Evolutionary conservation across 1,140 invertebrate genomes (phyloP).

Genomic region (Drosophila ficusphila): DNA sequence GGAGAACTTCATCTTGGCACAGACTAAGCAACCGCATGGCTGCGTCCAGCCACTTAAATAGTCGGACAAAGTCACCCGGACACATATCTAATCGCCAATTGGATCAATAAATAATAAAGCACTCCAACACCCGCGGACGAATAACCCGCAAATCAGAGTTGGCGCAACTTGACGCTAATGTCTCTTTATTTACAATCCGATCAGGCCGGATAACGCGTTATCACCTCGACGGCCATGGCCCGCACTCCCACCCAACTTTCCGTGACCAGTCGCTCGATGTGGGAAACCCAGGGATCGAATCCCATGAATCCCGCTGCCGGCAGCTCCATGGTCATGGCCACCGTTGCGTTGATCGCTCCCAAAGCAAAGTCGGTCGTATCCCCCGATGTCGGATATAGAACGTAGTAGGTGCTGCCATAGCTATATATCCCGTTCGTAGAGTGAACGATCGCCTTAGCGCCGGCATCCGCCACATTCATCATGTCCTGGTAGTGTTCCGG

Average conservation of each 20-base stretch:
- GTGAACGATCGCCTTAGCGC: constrained; percentile 83
- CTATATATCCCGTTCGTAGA: constrained; percentile 85
- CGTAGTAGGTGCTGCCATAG: constrained; percentile 87
- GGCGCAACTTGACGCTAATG: constrained; percentile 28
- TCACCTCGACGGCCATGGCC: constrained; percentile 72
- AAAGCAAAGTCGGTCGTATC: constrained; percentile 88
- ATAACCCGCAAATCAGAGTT: constrained; percentile 35
- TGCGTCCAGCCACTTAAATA: constrained; percentile 44
- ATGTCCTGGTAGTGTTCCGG: constrained; percentile 74
- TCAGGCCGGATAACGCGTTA: constrained; percentile 40
- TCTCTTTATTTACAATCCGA: constrained; percentile 53
- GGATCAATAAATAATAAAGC: constrained; percentile 31
- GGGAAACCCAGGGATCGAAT: constrained; percentile 87
- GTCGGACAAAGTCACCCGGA: background rate
- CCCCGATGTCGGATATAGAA: constrained; percentile 85
- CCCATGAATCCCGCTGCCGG: constrained; percentile 86
- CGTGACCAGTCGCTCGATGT: constrained; percentile 86
- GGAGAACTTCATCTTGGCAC: constrained; percentile 37
- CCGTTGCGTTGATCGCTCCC: constrained; percentile 86
- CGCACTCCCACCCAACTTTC: constrained; percentile 91
- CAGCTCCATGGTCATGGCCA: constrained; percentile 89
- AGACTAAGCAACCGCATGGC: constrained; percentile 43
- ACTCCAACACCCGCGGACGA: constrained; percentile 14
- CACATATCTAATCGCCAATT: constrained; percentile 50
- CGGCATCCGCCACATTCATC: constrained; percentile 82